These are phyloP conservation scores for Leptopilina myrica DNA, from an alignment of 2,888 invertebrate genomes.

Conservation along the genomic window DNA sequence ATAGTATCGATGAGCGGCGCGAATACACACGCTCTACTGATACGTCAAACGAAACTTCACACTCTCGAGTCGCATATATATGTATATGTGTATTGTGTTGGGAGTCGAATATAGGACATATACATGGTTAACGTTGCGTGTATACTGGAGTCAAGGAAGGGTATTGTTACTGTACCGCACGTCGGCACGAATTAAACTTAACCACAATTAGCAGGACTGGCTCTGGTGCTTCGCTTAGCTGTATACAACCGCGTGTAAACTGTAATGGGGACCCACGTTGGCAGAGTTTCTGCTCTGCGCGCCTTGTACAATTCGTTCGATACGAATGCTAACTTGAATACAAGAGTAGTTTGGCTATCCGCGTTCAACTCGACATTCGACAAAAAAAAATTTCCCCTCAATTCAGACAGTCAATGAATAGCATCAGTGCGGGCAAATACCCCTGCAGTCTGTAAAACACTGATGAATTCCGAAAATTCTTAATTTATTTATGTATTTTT, in stretches of 20 bases:
- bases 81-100: not conserved
- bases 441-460: too few relatives aligned
- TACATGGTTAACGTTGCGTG: not conserved
- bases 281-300: slow-evolving; percentile 1
- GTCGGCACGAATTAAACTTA: slow-evolving; percentile 66
- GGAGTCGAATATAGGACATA: not conserved
- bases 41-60: slow-evolving; percentile 57
- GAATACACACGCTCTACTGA: slow-evolving; percentile 27
- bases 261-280: slow-evolving; percentile 59
- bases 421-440: too few relatives aligned
- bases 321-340: slow-evolving; percentile 58
- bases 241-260: slow-evolving; percentile 65
- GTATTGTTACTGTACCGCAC: slow-evolving; percentile 41
- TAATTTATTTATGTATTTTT: too few relatives aligned
- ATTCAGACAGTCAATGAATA: not conserved
- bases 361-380: slow-evolving; percentile 29
- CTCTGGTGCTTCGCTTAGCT: slow-evolving; percentile 59
- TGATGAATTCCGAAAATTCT: too few relatives aligned
- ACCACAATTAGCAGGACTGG: slow-evolving; percentile 66
- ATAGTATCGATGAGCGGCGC: slow-evolving; percentile 52
- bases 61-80: not conserved
- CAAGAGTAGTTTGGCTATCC: slow-evolving; percentile 57
- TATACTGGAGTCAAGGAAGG: not conserved
- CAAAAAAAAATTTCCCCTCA: not conserved
- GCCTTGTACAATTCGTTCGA: slow-evolving; percentile 35